Evolutionary conservation across 2,113 vertebrate species (phyloP).

Genomic region (Chaetodon auriga): DNA sequence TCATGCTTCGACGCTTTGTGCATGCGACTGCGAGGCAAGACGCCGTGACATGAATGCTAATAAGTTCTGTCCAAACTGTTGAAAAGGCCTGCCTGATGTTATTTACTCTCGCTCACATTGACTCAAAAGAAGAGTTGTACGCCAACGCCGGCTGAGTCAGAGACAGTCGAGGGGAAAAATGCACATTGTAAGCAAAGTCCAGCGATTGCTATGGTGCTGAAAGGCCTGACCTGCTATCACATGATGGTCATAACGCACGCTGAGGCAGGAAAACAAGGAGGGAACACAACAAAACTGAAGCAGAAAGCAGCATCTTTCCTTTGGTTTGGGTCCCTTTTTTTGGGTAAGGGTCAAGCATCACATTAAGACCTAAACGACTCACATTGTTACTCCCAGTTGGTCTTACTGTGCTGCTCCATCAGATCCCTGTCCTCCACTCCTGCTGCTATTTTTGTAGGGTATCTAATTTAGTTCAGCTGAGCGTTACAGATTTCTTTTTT

Average conservation of each 20-base stretch:
- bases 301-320: slow-evolving; percentile 1
- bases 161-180: slow-evolving; percentile 73
- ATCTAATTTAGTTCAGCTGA: slow-evolving; percentile 15
- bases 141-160: slow-evolving; percentile 69
- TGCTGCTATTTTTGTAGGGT: slow-evolving; percentile 35
- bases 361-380: too few species aligned
- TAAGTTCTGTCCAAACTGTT: slow-evolving; percentile 70
- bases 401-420: not conserved
- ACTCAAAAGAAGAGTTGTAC: slow-evolving; percentile 54
- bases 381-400: not conserved
- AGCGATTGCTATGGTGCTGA: slow-evolving; percentile 81
- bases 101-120: slow-evolving; percentile 67
- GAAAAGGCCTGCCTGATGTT: slow-evolving; percentile 67
- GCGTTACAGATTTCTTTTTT: slow-evolving; percentile 3
- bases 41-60: slow-evolving; percentile 79
- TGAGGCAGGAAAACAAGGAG: slow-evolving; percentile 38
- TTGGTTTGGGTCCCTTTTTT: not conserved
- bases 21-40: slow-evolving; percentile 59
- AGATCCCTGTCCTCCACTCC: slow-evolving; percentile 14
- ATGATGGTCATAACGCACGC: slow-evolving; percentile 81
- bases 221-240: slow-evolving; percentile 82
- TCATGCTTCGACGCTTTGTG: slow-evolving; percentile 64
- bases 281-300: not conserved
- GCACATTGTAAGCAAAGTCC: slow-evolving; percentile 80
- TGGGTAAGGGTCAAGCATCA: not conserved